phyloP scores from a whole-genome alignment of 1,140 invertebrate genomes.

The Drosophila arizonae region DNA sequence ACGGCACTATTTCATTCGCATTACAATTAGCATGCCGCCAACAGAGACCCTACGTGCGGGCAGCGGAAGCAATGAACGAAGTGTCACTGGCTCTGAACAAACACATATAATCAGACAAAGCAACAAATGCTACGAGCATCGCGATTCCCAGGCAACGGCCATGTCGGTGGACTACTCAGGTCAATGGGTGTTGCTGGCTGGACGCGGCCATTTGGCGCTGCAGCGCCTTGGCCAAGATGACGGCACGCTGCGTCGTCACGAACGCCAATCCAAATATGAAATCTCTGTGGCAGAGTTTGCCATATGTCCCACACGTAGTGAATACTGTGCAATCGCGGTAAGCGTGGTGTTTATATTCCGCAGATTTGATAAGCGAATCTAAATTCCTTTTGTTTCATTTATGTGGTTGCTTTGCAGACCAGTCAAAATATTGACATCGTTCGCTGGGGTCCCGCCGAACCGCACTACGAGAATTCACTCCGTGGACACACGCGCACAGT shows the following conservation, averaged over 20 bases:
- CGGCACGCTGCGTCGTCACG: conserved; percentile 90
- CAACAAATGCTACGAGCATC: conserved; percentile 75
- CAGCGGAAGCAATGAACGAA: conserved; percentile 31
- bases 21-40: conserved; percentile 53
- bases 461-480: conserved; percentile 89
- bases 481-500: conserved; percentile 94
- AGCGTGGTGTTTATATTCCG: conserved; percentile 73
- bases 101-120: conserved; percentile 73
- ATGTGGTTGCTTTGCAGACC: conserved; percentile 84
- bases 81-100: conserved; percentile 51
- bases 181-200: conserved; percentile 92
- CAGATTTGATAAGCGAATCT: not conserved
- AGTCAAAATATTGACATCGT: conserved; percentile 93
- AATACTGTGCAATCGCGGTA: conserved; percentile 95
- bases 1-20: conserved; percentile 6
- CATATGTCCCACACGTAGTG: conserved; percentile 89
- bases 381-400: not conserved
- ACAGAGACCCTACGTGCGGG: conserved; percentile 65
- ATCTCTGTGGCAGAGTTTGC: conserved; percentile 96
- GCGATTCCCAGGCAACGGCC: conserved; percentile 91
- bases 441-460: conserved; percentile 87
- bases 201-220: conserved; percentile 88
- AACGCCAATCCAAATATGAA: conserved; percentile 96
- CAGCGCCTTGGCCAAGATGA: conserved; percentile 88
- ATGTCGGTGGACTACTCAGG: conserved; percentile 95